Evolutionary conservation across 2,113 vertebrate species (phyloP).

Genomic region (Benthochromis sp.): DNA sequence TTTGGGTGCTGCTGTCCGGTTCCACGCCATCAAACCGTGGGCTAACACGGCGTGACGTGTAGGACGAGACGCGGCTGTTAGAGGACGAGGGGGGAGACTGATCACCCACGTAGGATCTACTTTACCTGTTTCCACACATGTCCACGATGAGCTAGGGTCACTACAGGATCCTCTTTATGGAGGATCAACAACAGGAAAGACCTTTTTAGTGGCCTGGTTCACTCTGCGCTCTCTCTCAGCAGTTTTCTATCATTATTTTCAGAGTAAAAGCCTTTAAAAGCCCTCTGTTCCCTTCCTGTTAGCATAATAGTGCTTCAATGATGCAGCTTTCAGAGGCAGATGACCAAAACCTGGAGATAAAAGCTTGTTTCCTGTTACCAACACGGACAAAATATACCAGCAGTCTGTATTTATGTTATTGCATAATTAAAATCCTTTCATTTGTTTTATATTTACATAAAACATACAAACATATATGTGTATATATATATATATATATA

Average conservation of each 20-base stretch:
- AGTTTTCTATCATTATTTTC: background rate
- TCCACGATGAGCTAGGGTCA: background rate
- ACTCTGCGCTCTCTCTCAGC: background rate
- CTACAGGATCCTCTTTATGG: background rate
- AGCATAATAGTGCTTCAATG: background rate
- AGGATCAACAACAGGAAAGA: background rate
- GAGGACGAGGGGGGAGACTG: background rate
- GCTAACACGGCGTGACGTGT: slow-evolving; percentile 43
- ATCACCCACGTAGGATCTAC: background rate
- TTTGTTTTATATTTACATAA: background rate
- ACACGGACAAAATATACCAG: background rate
- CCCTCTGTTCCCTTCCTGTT: background rate
- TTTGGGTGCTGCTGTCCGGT: slow-evolving; percentile 27
- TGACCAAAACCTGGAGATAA: background rate
- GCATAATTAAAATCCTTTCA: background rate
- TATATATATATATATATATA: too few species aligned
- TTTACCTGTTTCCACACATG: background rate
- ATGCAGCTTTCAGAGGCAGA: background rate
- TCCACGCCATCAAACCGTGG: slow-evolving; percentile 18
- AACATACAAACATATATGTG: background rate
- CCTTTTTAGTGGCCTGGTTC: background rate
- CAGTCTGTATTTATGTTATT: accelerated
- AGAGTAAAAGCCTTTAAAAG: background rate
- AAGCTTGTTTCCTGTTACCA: background rate
- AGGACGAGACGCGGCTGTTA: slow-evolving; percentile 11